Base-by-base conservation (phyloP, 2,797 vertebrate genomes). In the Luscinia megarhynchos region DNA sequence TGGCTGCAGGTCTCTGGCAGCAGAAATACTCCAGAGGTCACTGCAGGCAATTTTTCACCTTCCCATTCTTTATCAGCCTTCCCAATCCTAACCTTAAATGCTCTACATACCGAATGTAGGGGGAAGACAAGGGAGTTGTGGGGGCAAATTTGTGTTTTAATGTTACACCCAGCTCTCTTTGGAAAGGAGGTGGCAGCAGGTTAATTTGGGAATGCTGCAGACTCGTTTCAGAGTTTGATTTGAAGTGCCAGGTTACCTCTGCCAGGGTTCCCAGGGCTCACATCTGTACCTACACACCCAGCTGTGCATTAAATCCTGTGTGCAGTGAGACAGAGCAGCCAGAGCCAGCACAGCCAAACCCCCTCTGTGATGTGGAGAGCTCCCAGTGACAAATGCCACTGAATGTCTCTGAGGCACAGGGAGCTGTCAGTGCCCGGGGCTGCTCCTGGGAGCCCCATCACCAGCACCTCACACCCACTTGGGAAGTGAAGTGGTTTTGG, bases 271-370 rank as follows among this genome's bases (percentile, higher is more conserved):
- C 41, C 61, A 41, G 45, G 10, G 1, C 36, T 54, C 26, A 34
- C 45, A 3, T 27, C 23, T 45, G 29, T 7, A n/a, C 1, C 0
- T 1, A 5, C 6, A 12, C 22, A 0, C 0, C 5, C 0, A 61
- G 58, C 46, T 32, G 6, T n/a, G 20, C 30, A 30, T 53, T 55
- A 54, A 54, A 26, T 20, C 21, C 68, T 20, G 6, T 2, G 9
- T 0, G 2, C 12, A 86, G 9, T 11, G 59, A 18, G 69, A 29
- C 62, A 24, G 12, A 84, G 22, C 41, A 76, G n/a, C 27, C 73
- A 26, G n/a, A 46, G 83, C 79, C 82, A 93, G 88, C 66, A 55
- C 36, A 18, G 50, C n/a, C 57, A 19, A 63, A 40, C 2, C 29
- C 12, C 13, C n/a, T 9, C 5, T 13, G 43, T 19, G 34, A 20